Evolutionary conservation across 2,113 vertebrate species (phyloP).

Genomic region (Amblyornis subalaris): DNA sequence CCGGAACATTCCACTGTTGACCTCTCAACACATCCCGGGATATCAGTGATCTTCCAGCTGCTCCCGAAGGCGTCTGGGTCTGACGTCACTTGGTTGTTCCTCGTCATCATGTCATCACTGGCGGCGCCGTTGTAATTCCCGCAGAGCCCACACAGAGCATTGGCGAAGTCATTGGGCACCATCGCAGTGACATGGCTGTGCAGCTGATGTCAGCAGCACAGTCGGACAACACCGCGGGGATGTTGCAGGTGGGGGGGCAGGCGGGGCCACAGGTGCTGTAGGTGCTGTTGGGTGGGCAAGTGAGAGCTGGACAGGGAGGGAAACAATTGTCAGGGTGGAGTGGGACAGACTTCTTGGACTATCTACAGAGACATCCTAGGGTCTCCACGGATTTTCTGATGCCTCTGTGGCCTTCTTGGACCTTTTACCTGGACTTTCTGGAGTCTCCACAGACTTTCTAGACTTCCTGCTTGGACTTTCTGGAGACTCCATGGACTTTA

Average conservation of each 20-base stretch:
- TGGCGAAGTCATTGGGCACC: constrained; percentile 71
- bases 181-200: constrained; percentile 8
- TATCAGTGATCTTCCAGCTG: constrained; percentile 70
- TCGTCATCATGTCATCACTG: constrained; percentile 63
- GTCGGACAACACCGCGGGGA: accelerated
- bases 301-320: constrained; percentile 28
- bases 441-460: background rate
- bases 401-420: no score
- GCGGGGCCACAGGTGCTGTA: constrained; percentile 32
- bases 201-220: background rate
- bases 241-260: constrained; percentile 62
- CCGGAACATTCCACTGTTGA: background rate
- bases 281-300: constrained; percentile 64
- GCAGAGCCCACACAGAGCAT: constrained; percentile 77
- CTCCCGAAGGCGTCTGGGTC: constrained; percentile 56
- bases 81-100: background rate
- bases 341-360: background rate
- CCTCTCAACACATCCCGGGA: constrained; percentile 19
- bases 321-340: accelerated
- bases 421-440: background rate
- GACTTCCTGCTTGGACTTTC: background rate
- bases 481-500: background rate
- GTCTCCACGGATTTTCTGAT: no score
- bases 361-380: background rate
- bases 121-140: constrained; percentile 75